Evolutionary conservation across 2,797 vertebrate genomes (phyloP).

Genomic region (Thalassophryne amazonica): DNA sequence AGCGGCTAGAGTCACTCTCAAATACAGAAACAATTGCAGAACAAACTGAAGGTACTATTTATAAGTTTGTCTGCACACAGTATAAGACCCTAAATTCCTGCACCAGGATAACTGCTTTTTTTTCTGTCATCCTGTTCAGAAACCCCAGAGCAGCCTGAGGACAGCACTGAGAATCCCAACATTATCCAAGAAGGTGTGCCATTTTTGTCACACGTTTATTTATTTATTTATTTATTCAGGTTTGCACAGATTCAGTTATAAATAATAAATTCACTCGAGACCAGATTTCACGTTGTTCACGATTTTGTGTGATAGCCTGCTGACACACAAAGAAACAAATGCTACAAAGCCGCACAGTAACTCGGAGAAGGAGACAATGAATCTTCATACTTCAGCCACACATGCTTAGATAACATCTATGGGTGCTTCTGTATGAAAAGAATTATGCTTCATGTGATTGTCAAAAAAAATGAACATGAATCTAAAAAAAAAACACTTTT

Average conservation of each 20-base stretch:
- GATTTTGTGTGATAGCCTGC: no score
- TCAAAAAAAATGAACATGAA: background rate
- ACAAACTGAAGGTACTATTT: constrained; percentile 45
- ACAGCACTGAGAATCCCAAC: background rate
- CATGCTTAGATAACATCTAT: no score
- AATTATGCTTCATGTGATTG: background rate
- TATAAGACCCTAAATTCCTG: background rate
- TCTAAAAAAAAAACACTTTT: background rate
- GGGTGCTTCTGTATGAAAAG: no score
- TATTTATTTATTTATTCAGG: background rate
- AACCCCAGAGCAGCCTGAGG: background rate
- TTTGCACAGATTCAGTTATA: background rate
- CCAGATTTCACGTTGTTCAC: no score
- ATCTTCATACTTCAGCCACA: no score
- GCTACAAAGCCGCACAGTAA: no score
- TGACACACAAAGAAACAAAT: no score
- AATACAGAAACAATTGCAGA: constrained; percentile 53
- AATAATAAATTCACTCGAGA: no score
- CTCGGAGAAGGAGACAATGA: no score
- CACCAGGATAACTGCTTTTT: no score
- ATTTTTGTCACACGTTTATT: background rate
- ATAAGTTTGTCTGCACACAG: background rate
- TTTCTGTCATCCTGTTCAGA: constrained; percentile 5
- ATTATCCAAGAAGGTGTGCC: constrained; percentile 19
- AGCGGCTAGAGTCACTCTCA: constrained; percentile 19